Conservation (phyloP, 2,888 invertebrate species). For the Pammene aurita region DNA sequence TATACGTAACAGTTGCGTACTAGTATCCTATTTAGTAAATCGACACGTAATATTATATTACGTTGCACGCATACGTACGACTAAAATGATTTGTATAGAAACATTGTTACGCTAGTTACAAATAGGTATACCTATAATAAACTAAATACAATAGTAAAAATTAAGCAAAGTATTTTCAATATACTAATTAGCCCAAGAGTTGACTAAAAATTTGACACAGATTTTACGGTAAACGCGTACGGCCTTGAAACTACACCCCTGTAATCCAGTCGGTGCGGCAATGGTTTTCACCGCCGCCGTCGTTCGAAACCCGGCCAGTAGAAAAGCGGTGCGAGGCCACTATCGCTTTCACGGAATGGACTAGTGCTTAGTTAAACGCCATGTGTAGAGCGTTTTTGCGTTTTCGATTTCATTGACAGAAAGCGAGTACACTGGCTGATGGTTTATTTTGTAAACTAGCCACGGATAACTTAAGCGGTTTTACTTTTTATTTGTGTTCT, state of each 20-base stretch:
- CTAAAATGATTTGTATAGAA: constrained; percentile 13
- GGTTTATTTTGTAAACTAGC: constrained; percentile 1
- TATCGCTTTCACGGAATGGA: constrained; percentile 64
- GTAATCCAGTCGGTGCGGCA: constrained; percentile 48
- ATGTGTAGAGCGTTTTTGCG: constrained; percentile 30
- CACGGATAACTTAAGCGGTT: not conserved
- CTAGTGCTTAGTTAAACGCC: constrained; percentile 29
- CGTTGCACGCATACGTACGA: constrained; percentile 23
- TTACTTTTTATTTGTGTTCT: not conserved
- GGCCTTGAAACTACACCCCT: constrained; percentile 61
- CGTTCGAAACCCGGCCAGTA: constrained; percentile 53
- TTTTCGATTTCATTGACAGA: constrained; percentile 34
- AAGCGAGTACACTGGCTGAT: constrained; percentile 10
- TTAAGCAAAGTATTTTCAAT: not conserved
- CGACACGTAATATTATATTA: constrained; percentile 40
- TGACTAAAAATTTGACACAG: constrained; percentile 51
- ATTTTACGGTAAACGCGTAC: constrained; percentile 52
- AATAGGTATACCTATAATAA: not conserved
- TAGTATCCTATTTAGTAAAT: constrained; percentile 36
- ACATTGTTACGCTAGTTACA: not conserved
- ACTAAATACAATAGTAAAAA: not conserved
- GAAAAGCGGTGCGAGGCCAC: constrained; percentile 64
- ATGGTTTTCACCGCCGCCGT: constrained; percentile 68
- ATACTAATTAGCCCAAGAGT: constrained; percentile 10
- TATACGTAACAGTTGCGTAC: constrained; percentile 37